Evolutionary conservation across 2,888 invertebrate species (phyloP).

Genomic region (Drosophila niveifrons): DNA sequence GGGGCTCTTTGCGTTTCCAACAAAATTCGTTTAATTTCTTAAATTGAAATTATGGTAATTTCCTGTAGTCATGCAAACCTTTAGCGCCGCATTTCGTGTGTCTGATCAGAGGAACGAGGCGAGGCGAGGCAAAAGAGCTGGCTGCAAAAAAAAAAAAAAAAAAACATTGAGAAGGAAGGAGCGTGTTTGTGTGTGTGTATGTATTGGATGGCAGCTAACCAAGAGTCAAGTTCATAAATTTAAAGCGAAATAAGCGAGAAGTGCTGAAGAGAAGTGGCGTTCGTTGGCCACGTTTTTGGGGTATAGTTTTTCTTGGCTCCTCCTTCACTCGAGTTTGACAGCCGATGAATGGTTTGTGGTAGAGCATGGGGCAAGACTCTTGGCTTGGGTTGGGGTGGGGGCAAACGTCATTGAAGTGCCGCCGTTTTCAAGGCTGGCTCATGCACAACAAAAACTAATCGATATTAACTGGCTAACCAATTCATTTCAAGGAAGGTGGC

Average conservation of each 20-base stretch:
- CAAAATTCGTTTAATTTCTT: conserved; percentile 80
- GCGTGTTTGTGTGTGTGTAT: not conserved
- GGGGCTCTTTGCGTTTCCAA: conserved; percentile 52
- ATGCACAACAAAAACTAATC: conserved; percentile 37
- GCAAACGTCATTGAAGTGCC: conserved; percentile 45
- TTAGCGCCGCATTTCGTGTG: conserved; percentile 70
- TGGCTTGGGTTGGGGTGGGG: not conserved
- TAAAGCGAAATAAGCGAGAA: conserved; percentile 46
- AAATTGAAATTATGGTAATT: conserved; percentile 84
- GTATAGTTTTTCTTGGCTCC: conserved; percentile 24
- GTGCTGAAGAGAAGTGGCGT: conserved; percentile 27
- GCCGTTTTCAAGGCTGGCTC: conserved; percentile 48
- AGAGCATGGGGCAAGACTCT: no score
- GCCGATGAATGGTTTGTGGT: conserved; percentile 49
- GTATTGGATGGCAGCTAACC: conserved; percentile 46
- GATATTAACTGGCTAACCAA: conserved; percentile 46
- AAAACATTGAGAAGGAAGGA: not conserved
- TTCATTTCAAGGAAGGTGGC: conserved; percentile 2
- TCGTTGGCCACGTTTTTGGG: conserved; percentile 13
- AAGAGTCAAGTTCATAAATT: conserved; percentile 79
- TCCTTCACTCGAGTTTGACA: conserved; percentile 48
- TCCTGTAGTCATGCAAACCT: conserved; percentile 79
- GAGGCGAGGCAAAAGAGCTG: not conserved
- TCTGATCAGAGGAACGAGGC: conserved; percentile 34
- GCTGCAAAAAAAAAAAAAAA: not conserved